These are phyloP conservation scores for Tenodera sinensis DNA, from an alignment of 2,888 invertebrate genomes.

Conservation along the genomic window DNA sequence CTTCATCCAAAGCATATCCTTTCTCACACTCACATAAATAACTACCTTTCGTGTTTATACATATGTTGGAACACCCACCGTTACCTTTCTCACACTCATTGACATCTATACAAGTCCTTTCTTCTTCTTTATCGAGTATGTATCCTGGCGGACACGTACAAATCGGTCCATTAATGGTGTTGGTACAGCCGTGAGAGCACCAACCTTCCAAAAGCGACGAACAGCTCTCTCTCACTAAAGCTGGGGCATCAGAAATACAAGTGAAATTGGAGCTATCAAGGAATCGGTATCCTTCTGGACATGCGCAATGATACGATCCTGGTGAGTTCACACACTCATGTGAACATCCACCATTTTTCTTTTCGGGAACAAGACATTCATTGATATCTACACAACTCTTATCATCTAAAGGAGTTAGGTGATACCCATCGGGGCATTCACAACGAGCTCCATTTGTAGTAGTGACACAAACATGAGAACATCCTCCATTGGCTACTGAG, in stretches of 20 bases:
- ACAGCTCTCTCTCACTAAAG: constrained; percentile 33
- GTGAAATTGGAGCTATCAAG: constrained; percentile 37
- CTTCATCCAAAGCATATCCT: constrained; percentile 44
- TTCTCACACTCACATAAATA: constrained; percentile 56
- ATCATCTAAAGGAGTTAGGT: constrained; percentile 59
- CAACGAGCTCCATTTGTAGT: constrained; percentile 68
- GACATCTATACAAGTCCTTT: constrained; percentile 43
- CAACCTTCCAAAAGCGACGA: not conserved
- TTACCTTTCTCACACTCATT: constrained; percentile 47
- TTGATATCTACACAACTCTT: constrained; percentile 39
- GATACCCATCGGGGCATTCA: constrained; percentile 76
- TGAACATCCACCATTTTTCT: constrained; percentile 46
- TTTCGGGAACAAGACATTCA: constrained; percentile 38
- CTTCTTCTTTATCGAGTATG: constrained; percentile 37
- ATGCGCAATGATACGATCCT: constrained; percentile 59
- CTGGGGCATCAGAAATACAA: constrained; percentile 45
- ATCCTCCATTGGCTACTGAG: constrained; percentile 44
- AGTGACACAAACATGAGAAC: constrained; percentile 50
- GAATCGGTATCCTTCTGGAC: constrained; percentile 48
- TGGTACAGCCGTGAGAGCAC: constrained; percentile 40
- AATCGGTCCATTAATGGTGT: constrained; percentile 45
- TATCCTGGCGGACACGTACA: constrained; percentile 49
- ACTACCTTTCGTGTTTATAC: constrained; percentile 60
- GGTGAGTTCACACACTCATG: constrained; percentile 49
- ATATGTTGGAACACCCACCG: constrained; percentile 52